Base-by-base conservation (phyloP, 2,113 vertebrate species). In the Scomber scombrus region DNA sequence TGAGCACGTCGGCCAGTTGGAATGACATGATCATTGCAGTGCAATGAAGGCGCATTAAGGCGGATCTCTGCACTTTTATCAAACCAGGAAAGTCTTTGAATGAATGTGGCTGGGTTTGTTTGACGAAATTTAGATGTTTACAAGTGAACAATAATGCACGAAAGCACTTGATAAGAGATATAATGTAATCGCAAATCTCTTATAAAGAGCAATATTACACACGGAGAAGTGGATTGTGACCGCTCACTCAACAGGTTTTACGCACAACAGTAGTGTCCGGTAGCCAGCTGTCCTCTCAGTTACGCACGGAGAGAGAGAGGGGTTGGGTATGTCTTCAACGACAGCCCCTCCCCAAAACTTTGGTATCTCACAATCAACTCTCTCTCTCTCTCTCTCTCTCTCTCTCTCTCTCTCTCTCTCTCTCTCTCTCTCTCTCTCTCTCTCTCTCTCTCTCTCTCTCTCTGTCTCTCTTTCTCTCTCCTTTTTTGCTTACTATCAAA, bases 401-500 rank as follows among this genome's bases (percentile, higher is more conserved):
- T 40, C 34, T 40, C 34, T 40, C 34, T 2, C 31, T 34, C 31
- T 34, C 31, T 34, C 31, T 34, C 31, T 34, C 31, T 34, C 31
- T 34, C 31, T 34, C 31, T 34, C 6, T 34, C 31, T 34, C 31
- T 34, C 23, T 26, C 23, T 26, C 23, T 26, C 31, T 34, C 31
- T 34, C 31, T 34, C 31, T 34, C 31, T 34, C 31, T 1, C 31
- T 34, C 31, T 34, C 31, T 34, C 1, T 34, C 7, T 7, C 31
- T 34, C 31, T 57, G 26, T 46, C 60, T 63, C 9, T 21, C 54
- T 66, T 45, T 31, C 23, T 15, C 64, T 66, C 55, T 71, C 23
- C 60, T 84, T 54, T 51, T 85, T 81, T 75, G 68, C 84, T 89
- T 71, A 81, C 82, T 73, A 57, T 87, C 75, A 91, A 84, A 76